Base-by-base conservation (phyloP, 2,888 invertebrate genomes). In the Cepaea hortensis region DNA sequence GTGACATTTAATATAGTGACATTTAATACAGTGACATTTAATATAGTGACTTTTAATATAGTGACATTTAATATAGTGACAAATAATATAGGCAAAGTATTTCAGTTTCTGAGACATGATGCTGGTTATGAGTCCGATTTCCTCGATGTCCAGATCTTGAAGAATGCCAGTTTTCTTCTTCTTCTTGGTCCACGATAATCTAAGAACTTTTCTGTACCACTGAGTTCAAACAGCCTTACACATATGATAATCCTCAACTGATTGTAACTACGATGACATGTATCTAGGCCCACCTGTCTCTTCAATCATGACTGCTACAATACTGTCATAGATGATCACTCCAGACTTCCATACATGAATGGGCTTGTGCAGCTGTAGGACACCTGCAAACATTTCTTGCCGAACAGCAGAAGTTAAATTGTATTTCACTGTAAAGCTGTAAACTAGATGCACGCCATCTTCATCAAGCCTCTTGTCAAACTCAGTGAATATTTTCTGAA, bases 321-420 rank as follows among this genome's bases (percentile, higher is more conserved):
- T 82, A 5, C 87, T 85, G 20, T 86, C 86, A 61, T 87, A 81
- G 13, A 88, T 85, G 61, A 88, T 73, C 11, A 86, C n/a, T 13
- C 88, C 88, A 9, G 72, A 76, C 11, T 61, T 68, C 88, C 88
- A 88, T 6, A 87, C 62, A 83, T 88, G 87, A 15, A 87, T 70
- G 1, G 86, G 87, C n/a, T 68, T 35, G 73, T 86, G 86, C 11
- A 86, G 50, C 68, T 76, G 62, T 4, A 77, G 20, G 3, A 35
- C 70, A 18, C 23, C 13, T 18, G 50, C 50, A 11, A 86, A 18
- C 48, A 86, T 86, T 48, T 61, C 18, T 9, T 86, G 83, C 9
- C 70, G 61, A 3, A 86, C 20, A 23, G 75, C 35, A 3, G 86
- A 70, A 3, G 83, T 86, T 18, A 86, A 4, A 48, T 81, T 83